A percentile compares a stretch with the other conserved stretches of the same genome.
phyloP scores from a whole-genome alignment of 2,888 invertebrate species.

The Cheilosia scutellata region DNA sequence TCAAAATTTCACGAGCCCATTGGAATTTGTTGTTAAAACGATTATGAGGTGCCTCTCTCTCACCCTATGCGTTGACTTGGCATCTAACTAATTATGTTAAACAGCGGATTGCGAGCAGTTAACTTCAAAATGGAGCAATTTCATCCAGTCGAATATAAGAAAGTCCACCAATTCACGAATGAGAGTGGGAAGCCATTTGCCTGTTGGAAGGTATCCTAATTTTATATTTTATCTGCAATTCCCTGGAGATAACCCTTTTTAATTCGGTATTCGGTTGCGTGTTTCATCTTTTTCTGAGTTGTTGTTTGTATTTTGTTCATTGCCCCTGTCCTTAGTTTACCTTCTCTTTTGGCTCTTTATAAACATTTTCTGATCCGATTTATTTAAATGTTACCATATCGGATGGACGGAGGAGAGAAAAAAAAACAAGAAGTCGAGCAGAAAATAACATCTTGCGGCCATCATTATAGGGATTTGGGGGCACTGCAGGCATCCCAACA shows the following conservation, averaged over 20 bases:
- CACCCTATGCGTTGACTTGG: not conserved
- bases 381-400: slow-evolving; percentile 59
- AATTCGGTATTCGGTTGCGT: slow-evolving; percentile 38
- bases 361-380: slow-evolving; percentile 64
- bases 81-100: slow-evolving; percentile 58
- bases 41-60: not conserved
- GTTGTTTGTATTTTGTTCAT: slow-evolving; percentile 19
- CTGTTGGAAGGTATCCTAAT: slow-evolving; percentile 46
- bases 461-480: slow-evolving; percentile 20
- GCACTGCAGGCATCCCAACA: slow-evolving; percentile 58
- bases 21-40: slow-evolving; percentile 11
- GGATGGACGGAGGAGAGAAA: slow-evolving; percentile 10
- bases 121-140: slow-evolving; percentile 61
- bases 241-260: slow-evolving; percentile 70
- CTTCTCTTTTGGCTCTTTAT: slow-evolving; percentile 4
- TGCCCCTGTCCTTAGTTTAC: slow-evolving; percentile 14
- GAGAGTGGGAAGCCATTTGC: slow-evolving; percentile 18
- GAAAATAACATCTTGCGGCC: slow-evolving; percentile 40
- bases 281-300: slow-evolving; percentile 48
- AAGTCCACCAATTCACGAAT: not conserved
- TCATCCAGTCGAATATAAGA: slow-evolving; percentile 9
- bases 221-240: slow-evolving; percentile 69
- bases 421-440: not conserved
- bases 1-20: slow-evolving; percentile 49
- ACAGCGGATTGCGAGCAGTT: slow-evolving; percentile 56